These are phyloP conservation scores for Tipula lateralis DNA, from an alignment of 2,888 invertebrate species.

Conservation along the genomic window DNA sequence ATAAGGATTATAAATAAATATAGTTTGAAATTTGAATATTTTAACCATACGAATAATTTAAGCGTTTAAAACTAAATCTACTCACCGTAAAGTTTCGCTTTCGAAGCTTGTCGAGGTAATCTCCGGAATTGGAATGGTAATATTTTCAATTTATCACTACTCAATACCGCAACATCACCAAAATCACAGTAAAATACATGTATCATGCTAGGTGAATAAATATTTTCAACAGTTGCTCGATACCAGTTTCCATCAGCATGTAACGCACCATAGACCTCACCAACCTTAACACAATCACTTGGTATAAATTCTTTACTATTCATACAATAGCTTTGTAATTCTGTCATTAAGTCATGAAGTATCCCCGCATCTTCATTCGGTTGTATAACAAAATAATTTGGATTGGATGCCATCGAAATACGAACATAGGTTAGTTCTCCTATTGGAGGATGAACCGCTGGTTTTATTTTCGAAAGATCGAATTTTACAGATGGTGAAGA, in stretches of 20 bases:
- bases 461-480: background rate
- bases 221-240: slow-evolving; percentile 56
- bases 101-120: slow-evolving; percentile 62
- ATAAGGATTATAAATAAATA: too few species aligned
- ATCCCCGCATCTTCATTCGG: slow-evolving; percentile 49
- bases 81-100: slow-evolving; percentile 59
- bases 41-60: too few species aligned
- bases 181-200: slow-evolving; percentile 62
- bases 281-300: slow-evolving; percentile 52
- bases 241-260: slow-evolving; percentile 66
- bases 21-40: too few species aligned
- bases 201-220: slow-evolving; percentile 53
- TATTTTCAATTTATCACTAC: slow-evolving; percentile 54
- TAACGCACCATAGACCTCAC: slow-evolving; percentile 64
- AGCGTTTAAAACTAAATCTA: too few species aligned
- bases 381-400: slow-evolving; percentile 52
- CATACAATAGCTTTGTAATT: slow-evolving; percentile 59
- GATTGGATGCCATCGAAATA: slow-evolving; percentile 71
- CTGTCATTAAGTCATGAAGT: slow-evolving; percentile 60
- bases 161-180: slow-evolving; percentile 57
- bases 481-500: background rate
- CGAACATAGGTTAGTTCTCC: slow-evolving; percentile 64
- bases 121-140: slow-evolving; percentile 54
- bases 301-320: slow-evolving; percentile 52
- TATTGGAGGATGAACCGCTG: slow-evolving; percentile 37